These are phyloP conservation scores for Peromyscus eremicus DNA, from an alignment of 2,797 vertebrate species.

Conservation along the genomic window DNA sequence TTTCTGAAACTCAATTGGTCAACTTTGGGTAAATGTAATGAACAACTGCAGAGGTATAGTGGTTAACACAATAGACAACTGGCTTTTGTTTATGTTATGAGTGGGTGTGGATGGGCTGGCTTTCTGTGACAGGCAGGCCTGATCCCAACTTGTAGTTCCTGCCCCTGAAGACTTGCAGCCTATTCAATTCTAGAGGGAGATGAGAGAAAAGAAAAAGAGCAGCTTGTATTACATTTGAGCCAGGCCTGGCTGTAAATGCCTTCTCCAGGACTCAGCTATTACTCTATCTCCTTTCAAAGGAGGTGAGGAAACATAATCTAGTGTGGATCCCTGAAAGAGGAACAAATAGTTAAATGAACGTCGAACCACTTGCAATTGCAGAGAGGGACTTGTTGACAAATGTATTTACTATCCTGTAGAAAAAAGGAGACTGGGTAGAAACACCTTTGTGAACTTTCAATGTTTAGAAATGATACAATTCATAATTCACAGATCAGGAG, in stretches of 20 bases:
- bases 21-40: not conserved
- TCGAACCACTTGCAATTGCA: not conserved
- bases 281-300: not conserved
- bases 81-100: not conserved
- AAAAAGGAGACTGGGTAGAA: constrained; percentile 1
- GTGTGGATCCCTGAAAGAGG: not conserved
- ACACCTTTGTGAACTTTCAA: not conserved
- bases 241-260: not conserved
- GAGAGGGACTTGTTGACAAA: not conserved
- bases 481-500: not conserved
- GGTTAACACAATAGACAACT: not conserved
- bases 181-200: not conserved
- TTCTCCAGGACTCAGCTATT: not conserved
- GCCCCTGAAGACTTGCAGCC: not conserved
- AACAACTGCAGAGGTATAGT: not conserved
- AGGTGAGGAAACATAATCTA: not conserved
- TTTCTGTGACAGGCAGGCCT: not conserved
- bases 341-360: not conserved
- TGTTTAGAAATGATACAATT: constrained; percentile 22
- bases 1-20: constrained; percentile 5
- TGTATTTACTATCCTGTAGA: not conserved
- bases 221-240: fast-evolving
- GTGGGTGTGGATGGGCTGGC: not conserved
- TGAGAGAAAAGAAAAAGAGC: not conserved
- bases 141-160: not conserved